Conservation (phyloP, 2,113 vertebrate species). For the Podarcis raffonei region DNA sequence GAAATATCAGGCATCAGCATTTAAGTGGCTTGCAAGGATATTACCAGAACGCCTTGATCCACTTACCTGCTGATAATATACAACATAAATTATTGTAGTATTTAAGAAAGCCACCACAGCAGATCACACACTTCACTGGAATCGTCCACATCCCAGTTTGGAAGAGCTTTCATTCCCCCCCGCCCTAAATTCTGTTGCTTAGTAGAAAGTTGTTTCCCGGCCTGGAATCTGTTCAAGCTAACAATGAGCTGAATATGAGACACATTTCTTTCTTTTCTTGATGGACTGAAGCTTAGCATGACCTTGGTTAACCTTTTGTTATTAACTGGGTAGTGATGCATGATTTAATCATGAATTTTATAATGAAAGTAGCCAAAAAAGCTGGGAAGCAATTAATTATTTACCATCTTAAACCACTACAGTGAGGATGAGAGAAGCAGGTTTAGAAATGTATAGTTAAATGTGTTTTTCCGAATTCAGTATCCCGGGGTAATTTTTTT, state of each 20-base stretch:
- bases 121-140: background rate
- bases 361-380: constrained; percentile 31
- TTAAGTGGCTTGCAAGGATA: background rate
- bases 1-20: background rate
- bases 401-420: constrained; percentile 16
- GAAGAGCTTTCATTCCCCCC: background rate
- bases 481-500: background rate
- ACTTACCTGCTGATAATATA: background rate
- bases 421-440: constrained; percentile 13
- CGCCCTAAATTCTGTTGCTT: background rate
- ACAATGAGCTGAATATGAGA: constrained; percentile 1
- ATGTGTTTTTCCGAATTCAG: constrained; percentile 1
- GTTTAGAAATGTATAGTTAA: constrained; percentile 6
- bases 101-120: background rate
- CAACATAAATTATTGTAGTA: background rate
- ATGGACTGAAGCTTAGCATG: constrained; percentile 20
- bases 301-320: constrained; percentile 35
- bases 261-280: background rate
- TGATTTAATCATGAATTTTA: constrained; percentile 43
- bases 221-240: constrained; percentile 1
- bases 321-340: constrained; percentile 31
- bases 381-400: constrained; percentile 34
- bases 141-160: background rate
- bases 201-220: background rate
- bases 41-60: background rate